These are phyloP conservation scores for Drosophila recens DNA, from an alignment of 2,888 invertebrate genomes.

Conservation along the genomic window DNA sequence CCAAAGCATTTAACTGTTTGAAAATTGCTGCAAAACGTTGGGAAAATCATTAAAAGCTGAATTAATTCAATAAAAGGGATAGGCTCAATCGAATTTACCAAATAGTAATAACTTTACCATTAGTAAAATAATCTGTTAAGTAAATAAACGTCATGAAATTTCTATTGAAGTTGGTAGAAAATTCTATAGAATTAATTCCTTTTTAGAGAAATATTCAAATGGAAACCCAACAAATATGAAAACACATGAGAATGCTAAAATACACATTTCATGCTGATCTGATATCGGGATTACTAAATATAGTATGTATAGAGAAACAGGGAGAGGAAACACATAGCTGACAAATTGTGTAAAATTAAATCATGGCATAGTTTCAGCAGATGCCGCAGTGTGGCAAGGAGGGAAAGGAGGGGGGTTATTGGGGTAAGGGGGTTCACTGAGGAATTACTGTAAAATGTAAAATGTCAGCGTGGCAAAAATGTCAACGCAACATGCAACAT, in stretches of 20 bases:
- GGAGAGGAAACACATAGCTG: slow-evolving; percentile 1
- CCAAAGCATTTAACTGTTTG: too few relatives aligned
- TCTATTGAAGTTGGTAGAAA: too few relatives aligned
- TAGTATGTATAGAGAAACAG: background rate
- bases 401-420: background rate
- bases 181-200: too few relatives aligned
- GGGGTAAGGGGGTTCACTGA: background rate
- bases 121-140: too few relatives aligned
- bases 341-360: slow-evolving; percentile 70
- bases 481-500: slow-evolving; percentile 72
- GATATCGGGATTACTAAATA: slow-evolving; percentile 25
- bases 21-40: too few relatives aligned
- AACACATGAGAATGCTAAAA: slow-evolving; percentile 5
- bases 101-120: too few relatives aligned
- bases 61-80: too few relatives aligned
- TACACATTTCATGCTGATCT: slow-evolving; percentile 11
- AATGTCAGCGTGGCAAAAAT: slow-evolving; percentile 66
- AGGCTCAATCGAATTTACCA: too few relatives aligned
- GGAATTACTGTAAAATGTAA: slow-evolving; percentile 59
- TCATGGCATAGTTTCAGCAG: slow-evolving; percentile 53
- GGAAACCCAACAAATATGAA: background rate
- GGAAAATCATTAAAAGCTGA: too few relatives aligned
- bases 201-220: background rate
- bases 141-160: too few relatives aligned
- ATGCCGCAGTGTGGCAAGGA: slow-evolving; percentile 1